These are phyloP conservation scores for Plecturocebus donacophilus DNA, from an alignment of 2,113 vertebrate genomes.

Conservation along the genomic window DNA sequence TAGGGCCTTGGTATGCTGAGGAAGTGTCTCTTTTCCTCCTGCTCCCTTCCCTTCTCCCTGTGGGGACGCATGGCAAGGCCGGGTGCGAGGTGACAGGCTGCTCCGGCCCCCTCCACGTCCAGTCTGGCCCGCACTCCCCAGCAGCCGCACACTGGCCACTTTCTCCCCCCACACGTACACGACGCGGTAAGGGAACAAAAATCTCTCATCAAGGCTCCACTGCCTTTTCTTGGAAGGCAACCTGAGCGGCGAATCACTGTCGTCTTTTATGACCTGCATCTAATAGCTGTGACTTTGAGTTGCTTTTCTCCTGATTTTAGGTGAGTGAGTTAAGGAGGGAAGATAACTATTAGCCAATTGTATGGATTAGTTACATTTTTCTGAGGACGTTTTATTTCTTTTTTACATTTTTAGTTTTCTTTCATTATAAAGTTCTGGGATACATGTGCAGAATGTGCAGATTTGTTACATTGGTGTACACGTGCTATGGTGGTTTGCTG, in stretches of 20 bases:
- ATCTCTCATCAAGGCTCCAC: too few species aligned
- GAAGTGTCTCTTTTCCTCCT: neutral
- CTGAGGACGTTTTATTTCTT: neutral
- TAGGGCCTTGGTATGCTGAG: neutral
- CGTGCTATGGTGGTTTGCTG: too few species aligned
- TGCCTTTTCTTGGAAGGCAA: neutral
- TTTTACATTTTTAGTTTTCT: too few species aligned
- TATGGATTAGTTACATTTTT: neutral
- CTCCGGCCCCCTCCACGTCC: rapidly evolving
- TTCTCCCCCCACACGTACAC: neutral
- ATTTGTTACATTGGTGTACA: too few species aligned
- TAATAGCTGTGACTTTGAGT: neutral
- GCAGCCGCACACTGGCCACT: neutral
- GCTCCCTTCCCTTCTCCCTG: neutral
- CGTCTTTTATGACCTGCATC: neutral
- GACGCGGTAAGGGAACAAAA: neutral
- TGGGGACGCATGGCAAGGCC: neutral
- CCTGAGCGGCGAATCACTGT: neutral
- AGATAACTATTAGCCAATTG: neutral
- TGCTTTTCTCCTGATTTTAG: neutral
- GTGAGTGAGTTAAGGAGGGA: neutral
- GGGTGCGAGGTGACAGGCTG: neutral
- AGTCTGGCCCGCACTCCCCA: neutral
- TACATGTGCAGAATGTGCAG: too few species aligned
- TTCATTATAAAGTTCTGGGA: too few species aligned